Conservation (phyloP, 2,113 vertebrate species). For the Aptenodytes patagonicus region DNA sequence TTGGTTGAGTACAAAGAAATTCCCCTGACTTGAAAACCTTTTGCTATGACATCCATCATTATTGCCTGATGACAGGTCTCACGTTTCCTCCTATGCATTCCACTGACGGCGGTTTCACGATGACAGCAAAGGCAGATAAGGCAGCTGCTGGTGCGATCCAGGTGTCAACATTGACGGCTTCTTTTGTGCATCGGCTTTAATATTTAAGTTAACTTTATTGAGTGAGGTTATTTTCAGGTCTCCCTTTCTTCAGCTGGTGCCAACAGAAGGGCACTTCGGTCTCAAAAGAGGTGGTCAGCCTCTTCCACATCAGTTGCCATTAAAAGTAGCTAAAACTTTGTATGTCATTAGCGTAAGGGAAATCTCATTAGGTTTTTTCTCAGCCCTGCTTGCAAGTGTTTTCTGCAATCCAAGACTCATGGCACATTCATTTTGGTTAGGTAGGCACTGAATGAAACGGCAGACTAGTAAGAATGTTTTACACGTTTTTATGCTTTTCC, state of each 20-base stretch:
- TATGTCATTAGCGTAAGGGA: neutral
- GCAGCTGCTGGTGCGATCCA: neutral
- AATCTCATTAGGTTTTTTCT: neutral
- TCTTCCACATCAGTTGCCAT: neutral
- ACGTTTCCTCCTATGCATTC: neutral
- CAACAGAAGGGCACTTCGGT: neutral
- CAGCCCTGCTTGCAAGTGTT: neutral
- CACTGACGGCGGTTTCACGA: neutral
- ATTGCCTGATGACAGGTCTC: neutral
- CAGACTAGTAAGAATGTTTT: neutral
- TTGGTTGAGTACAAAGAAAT: neutral
- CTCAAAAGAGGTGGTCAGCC: neutral
- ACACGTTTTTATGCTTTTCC: neutral
- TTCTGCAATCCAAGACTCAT: fast-evolving
- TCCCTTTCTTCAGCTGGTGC: neutral
- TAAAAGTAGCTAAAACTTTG: neutral
- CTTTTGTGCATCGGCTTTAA: neutral
- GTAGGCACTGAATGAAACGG: neutral
- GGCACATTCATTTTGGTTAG: fast-evolving
- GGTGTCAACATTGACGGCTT: neutral
- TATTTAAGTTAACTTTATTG: neutral
- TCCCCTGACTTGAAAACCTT: neutral
- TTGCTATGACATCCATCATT: neutral
- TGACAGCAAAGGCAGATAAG: neutral
- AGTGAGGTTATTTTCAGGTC: neutral